Evolutionary conservation across 2,888 invertebrate genomes (phyloP).

Genomic region (Lepas anatifera): DNA sequence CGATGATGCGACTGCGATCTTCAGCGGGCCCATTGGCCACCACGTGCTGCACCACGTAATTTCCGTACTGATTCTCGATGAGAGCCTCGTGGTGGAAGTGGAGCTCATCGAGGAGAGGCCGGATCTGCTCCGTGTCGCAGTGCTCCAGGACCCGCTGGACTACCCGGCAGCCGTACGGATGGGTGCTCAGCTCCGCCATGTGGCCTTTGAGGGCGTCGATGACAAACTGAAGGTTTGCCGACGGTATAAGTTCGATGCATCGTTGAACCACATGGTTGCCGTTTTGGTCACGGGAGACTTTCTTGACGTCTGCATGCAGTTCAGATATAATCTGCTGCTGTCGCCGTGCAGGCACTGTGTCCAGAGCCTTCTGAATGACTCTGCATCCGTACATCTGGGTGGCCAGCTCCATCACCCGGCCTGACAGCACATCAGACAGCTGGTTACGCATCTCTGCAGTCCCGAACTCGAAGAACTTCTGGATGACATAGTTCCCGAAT

Average conservation of each 20-base stretch:
- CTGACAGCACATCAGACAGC: slow-evolving; percentile 75
- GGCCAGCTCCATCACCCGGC: slow-evolving; percentile 89
- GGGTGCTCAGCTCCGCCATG: slow-evolving; percentile 90
- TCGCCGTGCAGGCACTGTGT: slow-evolving; percentile 88
- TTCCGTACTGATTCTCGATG: slow-evolving; percentile 96
- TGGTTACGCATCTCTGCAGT: slow-evolving; percentile 93
- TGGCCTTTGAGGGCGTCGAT: slow-evolving; percentile 68
- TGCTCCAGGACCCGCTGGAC: slow-evolving; percentile 98
- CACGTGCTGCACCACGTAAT: slow-evolving; percentile 98
- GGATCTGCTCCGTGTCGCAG: slow-evolving; percentile 81
- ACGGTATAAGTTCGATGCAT: slow-evolving; percentile 97
- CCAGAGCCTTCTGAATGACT: slow-evolving; percentile 97
- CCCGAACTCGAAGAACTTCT: slow-evolving; percentile 99
- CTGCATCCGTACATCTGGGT: slow-evolving; percentile 99
- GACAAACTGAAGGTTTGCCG: slow-evolving; percentile 91
- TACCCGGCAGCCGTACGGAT: slow-evolving; percentile 98
- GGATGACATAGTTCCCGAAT: slow-evolving; percentile 97
- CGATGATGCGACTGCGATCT: slow-evolving; percentile 90
- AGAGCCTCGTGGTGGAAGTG: slow-evolving; percentile 90
- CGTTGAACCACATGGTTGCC: slow-evolving; percentile 99
- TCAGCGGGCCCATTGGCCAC: slow-evolving; percentile 91
- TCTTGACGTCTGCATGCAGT: slow-evolving; percentile 92
- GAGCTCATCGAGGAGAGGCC: slow-evolving; percentile 82
- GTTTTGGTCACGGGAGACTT: slow-evolving; percentile 99
- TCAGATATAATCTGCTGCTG: slow-evolving; percentile 96